phyloP scores from a whole-genome alignment of 2,113 vertebrate species.

The Microcebus ravelobensis region DNA sequence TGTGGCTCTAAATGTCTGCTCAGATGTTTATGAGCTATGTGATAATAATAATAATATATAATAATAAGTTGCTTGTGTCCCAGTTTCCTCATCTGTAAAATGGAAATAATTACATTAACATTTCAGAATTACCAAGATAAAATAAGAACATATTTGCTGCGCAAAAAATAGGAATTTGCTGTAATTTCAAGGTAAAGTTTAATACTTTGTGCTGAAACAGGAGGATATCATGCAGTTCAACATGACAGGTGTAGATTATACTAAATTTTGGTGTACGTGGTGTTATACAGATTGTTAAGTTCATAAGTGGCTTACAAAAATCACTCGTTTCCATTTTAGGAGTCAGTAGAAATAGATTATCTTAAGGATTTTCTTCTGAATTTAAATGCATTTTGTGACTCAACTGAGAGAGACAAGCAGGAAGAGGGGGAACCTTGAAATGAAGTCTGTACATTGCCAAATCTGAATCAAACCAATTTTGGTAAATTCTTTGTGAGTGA shows the following conservation, averaged over 20 bases:
- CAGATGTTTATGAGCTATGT: background rate
- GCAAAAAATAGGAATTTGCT: background rate
- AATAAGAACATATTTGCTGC: background rate
- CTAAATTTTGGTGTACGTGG: background rate
- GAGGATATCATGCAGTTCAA: background rate
- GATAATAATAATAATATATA: background rate
- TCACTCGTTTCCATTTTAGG: background rate
- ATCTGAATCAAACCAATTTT: slow-evolving; percentile 60
- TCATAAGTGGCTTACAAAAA: background rate
- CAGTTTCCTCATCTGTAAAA: slow-evolving; percentile 2
- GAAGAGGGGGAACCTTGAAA: slow-evolving; percentile 1
- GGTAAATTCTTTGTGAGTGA: slow-evolving; percentile 49
- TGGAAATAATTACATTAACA: background rate
- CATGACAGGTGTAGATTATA: background rate
- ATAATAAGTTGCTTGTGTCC: background rate
- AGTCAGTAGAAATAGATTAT: background rate
- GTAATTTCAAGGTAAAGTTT: slow-evolving; percentile 15
- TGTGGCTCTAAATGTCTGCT: background rate
- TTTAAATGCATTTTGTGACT: slow-evolving; percentile 49
- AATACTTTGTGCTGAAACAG: background rate
- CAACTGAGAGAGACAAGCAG: slow-evolving; percentile 23
- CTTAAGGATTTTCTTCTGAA: slow-evolving; percentile 38
- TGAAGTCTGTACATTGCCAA: background rate
- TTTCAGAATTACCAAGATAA: slow-evolving; percentile 19
- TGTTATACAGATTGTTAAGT: background rate